phyloP scores from a whole-genome alignment of 37 sponge, comb jelly and placozoan species.

The Geodia barretti region DNA sequence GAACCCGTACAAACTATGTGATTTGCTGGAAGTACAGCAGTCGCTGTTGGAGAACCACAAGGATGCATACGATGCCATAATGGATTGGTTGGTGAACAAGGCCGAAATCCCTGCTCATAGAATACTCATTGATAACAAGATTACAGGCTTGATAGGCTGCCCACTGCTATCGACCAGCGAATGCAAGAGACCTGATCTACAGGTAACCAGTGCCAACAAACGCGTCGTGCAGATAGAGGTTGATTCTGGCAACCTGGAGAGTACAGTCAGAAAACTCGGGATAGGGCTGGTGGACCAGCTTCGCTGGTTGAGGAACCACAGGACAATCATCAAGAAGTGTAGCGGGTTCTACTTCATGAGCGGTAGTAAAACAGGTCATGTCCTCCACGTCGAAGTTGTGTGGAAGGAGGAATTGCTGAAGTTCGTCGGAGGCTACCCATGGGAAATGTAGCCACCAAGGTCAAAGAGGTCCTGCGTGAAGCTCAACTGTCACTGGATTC shows the following conservation, averaged over 20 bases:
- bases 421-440: background rate
- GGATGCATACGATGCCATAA: too few species aligned
- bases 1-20: too few species aligned
- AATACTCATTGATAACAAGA: too few species aligned
- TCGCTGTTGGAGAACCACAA: too few species aligned
- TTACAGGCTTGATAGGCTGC: too few species aligned
- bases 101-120: too few species aligned
- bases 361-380: background rate
- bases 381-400: background rate
- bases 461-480: background rate
- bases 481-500: background rate
- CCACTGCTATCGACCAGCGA: too few species aligned
- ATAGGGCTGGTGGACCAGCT: background rate
- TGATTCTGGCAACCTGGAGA: background rate
- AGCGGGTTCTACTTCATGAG: constrained; percentile 1
- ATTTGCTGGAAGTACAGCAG: too few species aligned
- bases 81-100: too few species aligned
- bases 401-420: background rate
- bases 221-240: background rate
- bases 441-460: background rate
- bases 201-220: too few species aligned
- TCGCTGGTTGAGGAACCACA: background rate
- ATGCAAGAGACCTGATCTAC: too few species aligned
- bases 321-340: background rate
- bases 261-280: background rate